A percentile compares a stretch with the other conserved stretches of the same genome.
phyloP scores from a whole-genome alignment of 2,888 invertebrate species.

The Spatulosminthurus flaviceps region DNA sequence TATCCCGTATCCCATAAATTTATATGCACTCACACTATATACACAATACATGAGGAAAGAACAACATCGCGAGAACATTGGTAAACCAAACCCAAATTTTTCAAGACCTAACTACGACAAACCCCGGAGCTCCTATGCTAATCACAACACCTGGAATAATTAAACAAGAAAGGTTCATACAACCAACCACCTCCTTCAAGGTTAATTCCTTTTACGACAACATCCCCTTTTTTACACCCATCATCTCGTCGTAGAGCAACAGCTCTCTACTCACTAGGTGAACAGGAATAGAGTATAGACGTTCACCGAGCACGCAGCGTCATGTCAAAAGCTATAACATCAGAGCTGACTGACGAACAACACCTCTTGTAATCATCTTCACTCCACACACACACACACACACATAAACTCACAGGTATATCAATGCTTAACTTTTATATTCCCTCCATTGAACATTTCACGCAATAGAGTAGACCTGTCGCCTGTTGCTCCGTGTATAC shows the following conservation, averaged over 20 bases:
- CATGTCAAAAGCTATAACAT: conserved; percentile 41
- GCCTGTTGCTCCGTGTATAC: background rate
- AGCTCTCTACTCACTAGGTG: background rate
- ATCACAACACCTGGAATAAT: conserved; percentile 64
- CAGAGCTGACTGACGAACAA: conserved; percentile 44
- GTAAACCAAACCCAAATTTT: conserved; percentile 55
- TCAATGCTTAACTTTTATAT: conserved; percentile 45
- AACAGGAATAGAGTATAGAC: conserved; percentile 27
- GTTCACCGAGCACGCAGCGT: conserved; percentile 24
- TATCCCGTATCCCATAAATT: conserved; percentile 15
- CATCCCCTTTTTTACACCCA: conserved; percentile 47
- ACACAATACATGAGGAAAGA: conserved; percentile 23
- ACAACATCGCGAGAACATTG: conserved; percentile 41
- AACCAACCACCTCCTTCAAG: conserved; percentile 55
- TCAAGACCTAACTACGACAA: conserved; percentile 42
- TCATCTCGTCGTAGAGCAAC: conserved; percentile 21
- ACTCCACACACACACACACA: conserved; percentile 20
- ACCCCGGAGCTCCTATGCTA: conserved; percentile 54
- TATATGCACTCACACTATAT: conserved; percentile 29
- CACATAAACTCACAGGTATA: conserved; percentile 12
- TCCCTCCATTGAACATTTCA: conserved; percentile 32
- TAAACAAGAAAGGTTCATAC: conserved; percentile 61
- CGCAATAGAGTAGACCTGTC: background rate
- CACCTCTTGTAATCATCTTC: conserved; percentile 39
- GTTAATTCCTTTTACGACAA: conserved; percentile 63